Conservation (phyloP, 2,797 vertebrate species). For the Brotula barbata region DNA sequence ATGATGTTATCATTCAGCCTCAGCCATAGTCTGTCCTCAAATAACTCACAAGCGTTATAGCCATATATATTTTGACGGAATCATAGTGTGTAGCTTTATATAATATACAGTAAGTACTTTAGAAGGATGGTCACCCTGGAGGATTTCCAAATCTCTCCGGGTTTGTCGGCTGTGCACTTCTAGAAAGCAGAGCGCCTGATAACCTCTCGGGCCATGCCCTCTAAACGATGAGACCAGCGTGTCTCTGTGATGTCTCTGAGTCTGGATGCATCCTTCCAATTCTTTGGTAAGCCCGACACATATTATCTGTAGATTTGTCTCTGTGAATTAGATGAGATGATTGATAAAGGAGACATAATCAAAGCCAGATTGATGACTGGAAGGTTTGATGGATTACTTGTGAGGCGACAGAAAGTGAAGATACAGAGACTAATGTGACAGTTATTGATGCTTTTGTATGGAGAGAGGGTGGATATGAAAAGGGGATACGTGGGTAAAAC, state of each 20-base stretch:
- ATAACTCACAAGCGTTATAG: constrained; percentile 44
- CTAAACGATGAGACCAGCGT: not conserved
- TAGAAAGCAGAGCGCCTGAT: constrained; percentile 2
- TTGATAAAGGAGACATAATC: constrained; percentile 28
- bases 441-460: constrained; percentile 22
- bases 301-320: not conserved
- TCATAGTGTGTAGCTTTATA: constrained; percentile 45
- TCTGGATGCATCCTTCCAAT: not conserved
- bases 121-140: constrained; percentile 11
- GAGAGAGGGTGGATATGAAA: constrained; percentile 9
- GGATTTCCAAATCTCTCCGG: constrained; percentile 19
- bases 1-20: constrained; percentile 66
- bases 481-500: constrained; percentile 13
- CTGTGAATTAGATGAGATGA: constrained; percentile 13
- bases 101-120: constrained; percentile 32
- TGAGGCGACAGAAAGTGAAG: constrained; percentile 16
- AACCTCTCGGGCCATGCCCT: not conserved
- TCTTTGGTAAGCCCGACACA: constrained; percentile 1
- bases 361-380: constrained; percentile 31
- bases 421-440: constrained; percentile 24
- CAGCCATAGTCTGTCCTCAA: constrained; percentile 49
- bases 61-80: constrained; percentile 15
- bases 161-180: constrained; percentile 17
- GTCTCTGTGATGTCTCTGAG: not conserved
- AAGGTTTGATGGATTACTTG: constrained; percentile 29